Evolutionary conservation across 1,140 invertebrate species (phyloP), one percentile per base, ranked within the genome.

Genomic region (Notospermus geniculatus): DNA sequence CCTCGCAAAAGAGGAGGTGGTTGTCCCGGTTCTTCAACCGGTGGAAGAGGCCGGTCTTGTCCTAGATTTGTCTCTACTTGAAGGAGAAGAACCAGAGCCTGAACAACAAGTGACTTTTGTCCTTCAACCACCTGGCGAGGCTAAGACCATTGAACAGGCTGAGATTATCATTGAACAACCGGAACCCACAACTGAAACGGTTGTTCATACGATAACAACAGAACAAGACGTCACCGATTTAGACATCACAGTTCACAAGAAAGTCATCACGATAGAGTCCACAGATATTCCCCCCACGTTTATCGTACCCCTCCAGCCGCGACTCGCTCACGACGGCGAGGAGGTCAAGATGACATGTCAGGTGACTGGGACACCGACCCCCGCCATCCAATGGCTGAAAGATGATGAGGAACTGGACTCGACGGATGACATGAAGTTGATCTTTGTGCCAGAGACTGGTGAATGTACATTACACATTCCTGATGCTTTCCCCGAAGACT

Each of bases 221-320:
- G 15, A 36, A 36, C 32, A 36, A 36, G 32, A 36, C 32, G 15
- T 15, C 4, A 36, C 32, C 4, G 32, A 36, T 15, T 36, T 36
- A 15, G 46, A 50, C n/a, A n/a, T 50, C n/a, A 50, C 25, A 5
- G 46, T 50, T n/a, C 19, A 50, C 9, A 50, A 50, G 46, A 50
- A 50, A n/a, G n/a, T 9, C 4, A 50, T 50, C 25, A 27, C n/a
- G 4, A 27, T 23, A 7, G 19, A 50, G n/a, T 19, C 25, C 4
- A 19, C n/a, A 50, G 46, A 50, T 50, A 27, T 50, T 9, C 90
- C 93, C 19, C 93, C 93, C 9, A 82, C 91, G 19, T 96, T 97
- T 72, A 95, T 91, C 0, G 93, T 92, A 75, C 95, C 95, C 78
- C 92, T 96, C 71, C 91, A 95, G 81, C 93, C 93, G 0, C 94